Conservation (phyloP, 2,888 invertebrate species). For the Tipula confusa region DNA sequence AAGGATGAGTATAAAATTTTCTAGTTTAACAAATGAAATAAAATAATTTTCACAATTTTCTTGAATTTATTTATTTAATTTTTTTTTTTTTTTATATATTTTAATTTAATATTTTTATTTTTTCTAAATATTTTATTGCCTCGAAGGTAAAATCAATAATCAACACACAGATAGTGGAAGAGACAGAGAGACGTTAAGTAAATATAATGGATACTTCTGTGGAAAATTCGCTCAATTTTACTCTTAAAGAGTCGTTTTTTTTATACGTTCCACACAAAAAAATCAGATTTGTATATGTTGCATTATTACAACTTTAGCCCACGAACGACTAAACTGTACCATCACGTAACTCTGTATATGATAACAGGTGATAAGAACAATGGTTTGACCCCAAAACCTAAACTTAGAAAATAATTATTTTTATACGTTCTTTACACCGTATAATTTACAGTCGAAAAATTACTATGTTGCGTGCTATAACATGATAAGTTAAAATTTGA, state of each 20-base stretch:
- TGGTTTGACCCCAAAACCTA: neutral
- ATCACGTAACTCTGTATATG: neutral
- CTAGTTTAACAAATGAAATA: neutral
- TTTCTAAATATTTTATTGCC: neutral
- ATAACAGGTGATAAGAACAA: neutral
- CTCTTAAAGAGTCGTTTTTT: too few species aligned
- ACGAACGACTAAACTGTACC: neutral
- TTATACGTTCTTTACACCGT: neutral
- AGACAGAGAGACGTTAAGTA: neutral
- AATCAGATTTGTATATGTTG: neutral
- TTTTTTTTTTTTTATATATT: too few species aligned
- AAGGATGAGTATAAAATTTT: neutral
- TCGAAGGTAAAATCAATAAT: neutral
- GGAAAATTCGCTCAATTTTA: too few species aligned
- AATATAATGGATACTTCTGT: too few species aligned
- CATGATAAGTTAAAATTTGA: neutral
- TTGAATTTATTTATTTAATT: neutral
- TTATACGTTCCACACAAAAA: too few species aligned
- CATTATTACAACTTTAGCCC: neutral
- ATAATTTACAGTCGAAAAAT: neutral
- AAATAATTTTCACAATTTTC: conserved; percentile 15
- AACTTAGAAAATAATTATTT: neutral
- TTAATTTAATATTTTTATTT: neutral
- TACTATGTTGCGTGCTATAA: neutral
- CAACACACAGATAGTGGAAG: neutral